A percentile compares a stretch with the other conserved stretches of the same genome.
phyloP scores from a whole-genome alignment of 2,113 vertebrate species.

The Noctilio leporinus region DNA sequence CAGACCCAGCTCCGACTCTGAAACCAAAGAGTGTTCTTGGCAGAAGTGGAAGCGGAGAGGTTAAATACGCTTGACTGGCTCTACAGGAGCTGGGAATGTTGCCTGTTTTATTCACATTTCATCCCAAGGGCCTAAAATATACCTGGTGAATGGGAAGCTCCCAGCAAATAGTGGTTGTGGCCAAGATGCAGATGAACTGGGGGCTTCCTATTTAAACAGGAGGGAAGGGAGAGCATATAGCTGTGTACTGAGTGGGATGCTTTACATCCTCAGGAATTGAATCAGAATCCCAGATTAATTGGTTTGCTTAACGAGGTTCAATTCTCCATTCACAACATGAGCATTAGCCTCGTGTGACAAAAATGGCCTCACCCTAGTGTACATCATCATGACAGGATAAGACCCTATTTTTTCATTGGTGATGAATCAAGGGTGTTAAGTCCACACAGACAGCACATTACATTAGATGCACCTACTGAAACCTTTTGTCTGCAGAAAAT shows the following conservation, averaged over 20 bases:
- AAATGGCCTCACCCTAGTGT: not conserved
- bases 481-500: not conserved
- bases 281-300: not conserved
- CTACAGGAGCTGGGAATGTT: not conserved
- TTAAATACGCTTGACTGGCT: not conserved
- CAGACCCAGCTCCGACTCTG: not conserved
- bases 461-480: accelerated
- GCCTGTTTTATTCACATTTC: not conserved
- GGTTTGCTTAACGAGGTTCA: not conserved
- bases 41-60: not conserved
- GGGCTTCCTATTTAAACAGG: not conserved
- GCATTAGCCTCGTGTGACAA: not conserved
- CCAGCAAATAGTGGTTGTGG: not conserved
- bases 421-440: not conserved
- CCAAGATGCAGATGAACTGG: not conserved
- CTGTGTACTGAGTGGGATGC: no score
- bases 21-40: not conserved
- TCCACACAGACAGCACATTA: accelerated
- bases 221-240: not conserved
- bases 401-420: accelerated
- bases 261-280: not conserved
- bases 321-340: not conserved
- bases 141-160: not conserved
- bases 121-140: not conserved
- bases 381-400: not conserved